phyloP scores from a whole-genome alignment of 2,113 vertebrate genomes.

The Pagrus major region DNA sequence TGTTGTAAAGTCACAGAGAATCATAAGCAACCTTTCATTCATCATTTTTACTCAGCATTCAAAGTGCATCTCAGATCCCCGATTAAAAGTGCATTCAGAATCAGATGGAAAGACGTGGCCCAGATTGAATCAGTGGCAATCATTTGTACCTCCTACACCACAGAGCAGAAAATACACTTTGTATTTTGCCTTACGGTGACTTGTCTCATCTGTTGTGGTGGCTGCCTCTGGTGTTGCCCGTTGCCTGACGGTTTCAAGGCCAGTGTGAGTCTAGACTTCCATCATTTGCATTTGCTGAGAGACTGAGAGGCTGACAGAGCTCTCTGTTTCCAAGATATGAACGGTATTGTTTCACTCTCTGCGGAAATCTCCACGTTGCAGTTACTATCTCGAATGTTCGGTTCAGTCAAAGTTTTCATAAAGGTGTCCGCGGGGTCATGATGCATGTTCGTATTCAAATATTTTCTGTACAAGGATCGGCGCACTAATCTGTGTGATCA shows the following conservation, averaged over 20 bases:
- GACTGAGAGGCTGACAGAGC: conserved; percentile 2
- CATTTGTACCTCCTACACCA: conserved; percentile 17
- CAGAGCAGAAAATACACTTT: conserved; percentile 46
- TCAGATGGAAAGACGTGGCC: conserved; percentile 23
- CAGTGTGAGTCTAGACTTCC: conserved; percentile 39
- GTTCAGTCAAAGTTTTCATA: not conserved
- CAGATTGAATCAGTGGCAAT: conserved; percentile 48
- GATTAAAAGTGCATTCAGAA: conserved; percentile 34
- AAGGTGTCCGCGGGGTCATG: not conserved
- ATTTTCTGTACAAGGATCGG: not conserved
- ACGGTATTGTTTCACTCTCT: conserved; percentile 12
- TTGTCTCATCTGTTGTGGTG: conserved; percentile 47
- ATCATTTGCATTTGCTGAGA: conserved; percentile 52
- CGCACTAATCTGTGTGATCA: conserved; percentile 42
- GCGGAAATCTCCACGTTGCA: not conserved
- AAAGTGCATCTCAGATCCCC: conserved; percentile 27
- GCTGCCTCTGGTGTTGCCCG: conserved; percentile 28
- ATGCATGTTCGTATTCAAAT: not conserved
- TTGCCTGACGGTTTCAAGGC: conserved; percentile 37
- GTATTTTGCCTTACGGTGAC: conserved; percentile 24
- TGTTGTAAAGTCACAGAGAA: not conserved
- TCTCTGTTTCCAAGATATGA: conserved; percentile 31
- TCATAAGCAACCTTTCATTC: conserved; percentile 12
- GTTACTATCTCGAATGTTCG: not conserved
- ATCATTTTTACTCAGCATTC: conserved; percentile 14